These are phyloP conservation scores for Lathronympha strigana DNA, from an alignment of 2,888 invertebrate genomes.

Conservation along the genomic window DNA sequence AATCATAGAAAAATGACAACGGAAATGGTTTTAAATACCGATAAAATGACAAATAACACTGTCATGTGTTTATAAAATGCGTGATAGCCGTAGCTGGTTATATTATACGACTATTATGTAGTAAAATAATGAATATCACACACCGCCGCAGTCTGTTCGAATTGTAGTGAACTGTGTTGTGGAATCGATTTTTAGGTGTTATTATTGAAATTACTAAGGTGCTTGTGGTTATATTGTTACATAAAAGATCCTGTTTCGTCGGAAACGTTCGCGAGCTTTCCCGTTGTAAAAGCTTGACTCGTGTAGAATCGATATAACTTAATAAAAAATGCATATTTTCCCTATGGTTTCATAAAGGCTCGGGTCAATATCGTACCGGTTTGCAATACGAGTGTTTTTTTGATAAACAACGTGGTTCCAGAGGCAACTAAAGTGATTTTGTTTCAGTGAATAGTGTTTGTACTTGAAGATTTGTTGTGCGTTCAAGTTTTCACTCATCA, in stretches of 20 bases:
- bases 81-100: conserved; percentile 47
- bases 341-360: conserved; percentile 74
- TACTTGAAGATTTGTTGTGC: conserved; percentile 51
- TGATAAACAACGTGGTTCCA: conserved; percentile 49
- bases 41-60: conserved; percentile 51
- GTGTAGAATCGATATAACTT: conserved; percentile 75
- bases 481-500: conserved; percentile 48
- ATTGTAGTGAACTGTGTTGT: conserved; percentile 79
- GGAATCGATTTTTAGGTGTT: conserved; percentile 83
- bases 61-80: conserved; percentile 52
- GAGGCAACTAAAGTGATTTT: conserved; percentile 56
- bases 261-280: conserved; percentile 54
- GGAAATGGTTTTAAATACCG: conserved; percentile 57
- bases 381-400: conserved; percentile 60
- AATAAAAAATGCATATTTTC: conserved; percentile 83
- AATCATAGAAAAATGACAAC: conserved; percentile 71
- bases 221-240: conserved; percentile 74
- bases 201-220: conserved; percentile 82
- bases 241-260: conserved; percentile 61
- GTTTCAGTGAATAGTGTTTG: conserved; percentile 58
- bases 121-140: conserved; percentile 79
- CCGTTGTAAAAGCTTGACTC: conserved; percentile 50
- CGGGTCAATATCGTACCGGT: conserved; percentile 64
- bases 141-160: conserved; percentile 76
- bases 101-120: conserved; percentile 58